A percentile compares a stretch with the other conserved stretches of the same genome.
Evolutionary conservation across 2,113 vertebrate genomes (phyloP).

Genomic region (Colius striatus): DNA sequence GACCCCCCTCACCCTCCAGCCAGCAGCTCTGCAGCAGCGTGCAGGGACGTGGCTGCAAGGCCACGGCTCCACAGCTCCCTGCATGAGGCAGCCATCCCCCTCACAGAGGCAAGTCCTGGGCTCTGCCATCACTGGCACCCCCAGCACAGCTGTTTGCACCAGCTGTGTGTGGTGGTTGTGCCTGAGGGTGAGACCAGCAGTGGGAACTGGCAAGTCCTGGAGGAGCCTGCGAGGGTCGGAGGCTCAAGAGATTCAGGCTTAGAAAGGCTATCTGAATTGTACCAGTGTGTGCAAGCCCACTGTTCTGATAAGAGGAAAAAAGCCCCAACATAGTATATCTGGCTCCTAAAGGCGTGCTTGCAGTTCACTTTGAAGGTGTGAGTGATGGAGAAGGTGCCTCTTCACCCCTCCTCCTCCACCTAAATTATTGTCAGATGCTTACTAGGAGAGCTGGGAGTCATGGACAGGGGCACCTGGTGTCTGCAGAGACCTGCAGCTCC

Average conservation of each 20-base stretch:
- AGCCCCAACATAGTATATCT: not conserved
- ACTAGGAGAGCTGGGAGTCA: not conserved
- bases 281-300: too few relatives aligned
- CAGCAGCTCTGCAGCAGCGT: not conserved
- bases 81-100: not conserved
- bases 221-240: not conserved
- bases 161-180: not conserved
- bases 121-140: not conserved
- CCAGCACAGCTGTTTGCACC: not conserved
- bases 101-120: accelerated
- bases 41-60: too few relatives aligned
- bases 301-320: not conserved
- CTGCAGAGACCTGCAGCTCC: not conserved
- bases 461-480: not conserved
- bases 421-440: not conserved
- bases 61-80: too few relatives aligned
- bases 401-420: not conserved
- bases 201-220: not conserved
- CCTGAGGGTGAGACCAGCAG: not conserved
- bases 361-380: not conserved
- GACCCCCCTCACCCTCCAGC: not conserved
- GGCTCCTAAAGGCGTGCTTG: not conserved
- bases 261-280: too few relatives aligned
- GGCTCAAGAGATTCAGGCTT: not conserved
- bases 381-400: not conserved